Evolutionary conservation across 1,140 invertebrate species (phyloP).

Genomic region (Lucilia sericata): DNA sequence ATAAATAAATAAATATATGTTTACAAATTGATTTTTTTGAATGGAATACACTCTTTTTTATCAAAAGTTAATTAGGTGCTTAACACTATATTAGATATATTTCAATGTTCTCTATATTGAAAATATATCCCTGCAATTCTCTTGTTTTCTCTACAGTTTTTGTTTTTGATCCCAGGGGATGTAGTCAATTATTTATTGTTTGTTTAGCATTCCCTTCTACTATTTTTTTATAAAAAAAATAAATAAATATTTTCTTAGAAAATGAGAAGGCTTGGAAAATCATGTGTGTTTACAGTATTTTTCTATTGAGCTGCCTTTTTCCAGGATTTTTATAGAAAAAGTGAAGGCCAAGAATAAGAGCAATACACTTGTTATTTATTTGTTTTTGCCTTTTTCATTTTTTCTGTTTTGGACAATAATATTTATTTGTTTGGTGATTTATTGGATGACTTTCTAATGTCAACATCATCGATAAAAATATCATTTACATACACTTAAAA

Average conservation of each 20-base stretch:
- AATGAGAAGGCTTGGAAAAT: not conserved
- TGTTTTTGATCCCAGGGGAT: slow-evolving; percentile 15
- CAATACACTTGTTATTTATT: not conserved
- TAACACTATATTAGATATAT: too few species aligned
- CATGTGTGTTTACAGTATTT: not conserved
- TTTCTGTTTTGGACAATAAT: slow-evolving; percentile 1
- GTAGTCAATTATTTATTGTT: slow-evolving; percentile 40
- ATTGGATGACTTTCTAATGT: slow-evolving; percentile 38
- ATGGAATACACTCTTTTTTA: too few species aligned
- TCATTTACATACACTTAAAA: slow-evolving; percentile 36
- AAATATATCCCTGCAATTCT: too few species aligned
- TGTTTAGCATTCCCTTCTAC: slow-evolving; percentile 8
- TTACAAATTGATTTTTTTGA: too few species aligned
- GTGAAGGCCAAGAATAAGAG: not conserved
- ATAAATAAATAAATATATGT: too few species aligned
- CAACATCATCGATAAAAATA: slow-evolving; percentile 41
- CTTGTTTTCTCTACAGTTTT: not conserved
- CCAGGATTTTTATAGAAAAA: not conserved
- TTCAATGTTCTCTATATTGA: too few species aligned
- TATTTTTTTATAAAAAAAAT: not conserved
- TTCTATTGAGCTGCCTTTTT: not conserved
- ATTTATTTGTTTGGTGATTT: slow-evolving; percentile 37
- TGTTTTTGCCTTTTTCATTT: not conserved
- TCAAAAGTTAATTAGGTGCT: too few species aligned
- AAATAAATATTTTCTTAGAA: slow-evolving; percentile 18